Percentiles rank a stretch among this genome's conserved stretches.
These are phyloP conservation scores for Alligator mississippiensis DNA, from an alignment of 2,113 vertebrate genomes.

Conservation along the genomic window DNA sequence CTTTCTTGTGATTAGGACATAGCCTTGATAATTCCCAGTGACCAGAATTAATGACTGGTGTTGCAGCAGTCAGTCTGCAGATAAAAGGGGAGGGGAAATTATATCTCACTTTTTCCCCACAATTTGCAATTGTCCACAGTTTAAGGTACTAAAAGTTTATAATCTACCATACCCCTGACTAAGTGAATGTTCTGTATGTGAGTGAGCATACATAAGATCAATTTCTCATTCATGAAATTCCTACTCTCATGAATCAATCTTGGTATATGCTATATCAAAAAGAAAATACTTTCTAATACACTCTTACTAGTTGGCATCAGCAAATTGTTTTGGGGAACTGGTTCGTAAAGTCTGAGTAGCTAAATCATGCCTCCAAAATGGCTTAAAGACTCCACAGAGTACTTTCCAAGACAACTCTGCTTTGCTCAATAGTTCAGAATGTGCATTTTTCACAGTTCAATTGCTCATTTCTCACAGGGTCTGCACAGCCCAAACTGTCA, in stretches of 20 bases:
- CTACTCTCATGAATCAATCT: neutral
- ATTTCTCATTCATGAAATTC: neutral
- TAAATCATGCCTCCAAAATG: conserved; percentile 1
- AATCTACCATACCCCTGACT: neutral
- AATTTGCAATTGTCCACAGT: neutral
- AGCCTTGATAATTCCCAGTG: neutral
- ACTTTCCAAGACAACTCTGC: conserved; percentile 34
- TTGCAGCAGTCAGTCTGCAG: neutral
- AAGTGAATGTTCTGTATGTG: neutral
- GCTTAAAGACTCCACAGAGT: conserved; percentile 21
- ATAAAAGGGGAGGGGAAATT: neutral
- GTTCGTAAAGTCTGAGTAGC: neutral
- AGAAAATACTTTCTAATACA: neutral
- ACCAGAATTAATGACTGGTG: neutral
- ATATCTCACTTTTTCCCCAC: neutral
- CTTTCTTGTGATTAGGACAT: neutral
- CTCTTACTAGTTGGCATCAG: rapidly evolving
- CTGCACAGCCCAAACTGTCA: conserved; percentile 27
- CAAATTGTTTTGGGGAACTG: conserved; percentile 13
- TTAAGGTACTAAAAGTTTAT: neutral
- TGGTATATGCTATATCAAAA: neutral
- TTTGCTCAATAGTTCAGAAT: conserved; percentile 46
- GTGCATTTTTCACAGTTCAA: conserved; percentile 41
- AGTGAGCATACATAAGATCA: neutral
- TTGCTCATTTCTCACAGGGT: conserved; percentile 18